Evolutionary conservation across 2,888 invertebrate genomes (phyloP).

Genomic region (Drosophila atripex): DNA sequence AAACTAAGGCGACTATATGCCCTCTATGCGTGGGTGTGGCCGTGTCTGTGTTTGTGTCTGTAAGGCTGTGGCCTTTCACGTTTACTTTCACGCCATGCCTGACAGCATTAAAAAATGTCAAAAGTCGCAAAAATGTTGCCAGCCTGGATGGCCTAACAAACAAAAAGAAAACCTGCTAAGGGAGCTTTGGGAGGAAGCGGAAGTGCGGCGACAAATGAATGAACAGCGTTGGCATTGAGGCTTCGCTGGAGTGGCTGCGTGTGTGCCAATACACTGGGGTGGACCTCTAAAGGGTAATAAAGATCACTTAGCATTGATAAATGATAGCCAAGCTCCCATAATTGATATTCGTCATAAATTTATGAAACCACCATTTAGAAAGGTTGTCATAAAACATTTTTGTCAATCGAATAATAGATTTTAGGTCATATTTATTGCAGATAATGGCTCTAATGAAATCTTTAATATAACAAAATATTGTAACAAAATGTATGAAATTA

Average conservation of each 20-base stretch:
- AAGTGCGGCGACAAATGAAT: constrained; percentile 68
- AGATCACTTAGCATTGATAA: neutral
- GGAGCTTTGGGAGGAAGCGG: constrained; percentile 37
- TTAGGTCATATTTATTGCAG: neutral
- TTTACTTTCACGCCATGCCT: constrained; percentile 75
- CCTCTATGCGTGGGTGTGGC: constrained; percentile 9
- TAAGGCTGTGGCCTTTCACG: constrained; percentile 44
- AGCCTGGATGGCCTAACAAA: constrained; percentile 41
- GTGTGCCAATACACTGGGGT: constrained; percentile 27
- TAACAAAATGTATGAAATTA: neutral
- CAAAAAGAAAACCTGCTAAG: constrained; percentile 30
- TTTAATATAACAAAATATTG: neutral
- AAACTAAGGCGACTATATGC: constrained; percentile 66
- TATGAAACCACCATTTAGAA: neutral
- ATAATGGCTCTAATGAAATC: neutral
- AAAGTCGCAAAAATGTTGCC: constrained; percentile 78
- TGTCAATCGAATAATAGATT: neutral
- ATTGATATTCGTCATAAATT: neutral
- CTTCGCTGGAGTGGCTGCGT: constrained; percentile 38
- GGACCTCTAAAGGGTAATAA: constrained; percentile 3
- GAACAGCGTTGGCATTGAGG: constrained; percentile 71
- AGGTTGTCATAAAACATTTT: neutral
- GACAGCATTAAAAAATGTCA: constrained; percentile 79
- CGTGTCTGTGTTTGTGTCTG: constrained; percentile 1
- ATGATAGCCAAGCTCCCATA: neutral